Evolutionary conservation across 2,113 vertebrate species (phyloP), one percentile per base, ranked within the genome.

Genomic region (Alethe diademata): DNA sequence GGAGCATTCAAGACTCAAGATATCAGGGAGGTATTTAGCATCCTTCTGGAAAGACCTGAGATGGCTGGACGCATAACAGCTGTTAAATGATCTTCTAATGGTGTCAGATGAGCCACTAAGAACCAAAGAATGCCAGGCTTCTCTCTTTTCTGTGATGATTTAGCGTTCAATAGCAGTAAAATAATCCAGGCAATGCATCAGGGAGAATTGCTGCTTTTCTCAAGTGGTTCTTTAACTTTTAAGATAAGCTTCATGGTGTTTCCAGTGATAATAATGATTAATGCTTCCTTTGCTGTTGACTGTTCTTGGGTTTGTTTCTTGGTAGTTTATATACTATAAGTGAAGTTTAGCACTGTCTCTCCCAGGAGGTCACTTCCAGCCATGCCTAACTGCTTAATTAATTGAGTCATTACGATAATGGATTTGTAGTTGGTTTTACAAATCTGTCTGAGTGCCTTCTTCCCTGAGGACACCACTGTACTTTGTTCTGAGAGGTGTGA

Each of bases 331-430:
- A 20, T 40, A 64, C 65, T 47, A 4, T 16, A 26, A 3, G 45
- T 75, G 62, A 94, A 67, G 42, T 81, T 92, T 57, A 69, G 38
- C 35, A 22, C 54, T 43, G 13, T 70, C 51, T 83, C 74, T 93
- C 69, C 47, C 57, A 89, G 65, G 69, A 84, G 85, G 62, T 81
- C 75, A 71, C 33, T 95, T 92, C 48, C 33, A 90, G 67, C 75
- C 36, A 35, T 84, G 65, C 73, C 54, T 61, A 35, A 20, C 43
- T 95, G 65, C 67, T 87, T 94, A 94, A 82, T 95, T 93, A 94
- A 93, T 61, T 70, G 81, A 88, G 67, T 88, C 4, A 11, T 79
- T 84, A 89, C 0, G 6, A 23, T 80, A 65, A 86, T 66, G 65
- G 75, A 57, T 95, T 93, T 2, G 1, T 86, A 75, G 73, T 70